Percentiles rank a stretch among this genome's conserved stretches.
These are phyloP conservation scores for Mastomys natalensis DNA, from an alignment of 2,113 vertebrate genomes.

Conservation along the genomic window DNA sequence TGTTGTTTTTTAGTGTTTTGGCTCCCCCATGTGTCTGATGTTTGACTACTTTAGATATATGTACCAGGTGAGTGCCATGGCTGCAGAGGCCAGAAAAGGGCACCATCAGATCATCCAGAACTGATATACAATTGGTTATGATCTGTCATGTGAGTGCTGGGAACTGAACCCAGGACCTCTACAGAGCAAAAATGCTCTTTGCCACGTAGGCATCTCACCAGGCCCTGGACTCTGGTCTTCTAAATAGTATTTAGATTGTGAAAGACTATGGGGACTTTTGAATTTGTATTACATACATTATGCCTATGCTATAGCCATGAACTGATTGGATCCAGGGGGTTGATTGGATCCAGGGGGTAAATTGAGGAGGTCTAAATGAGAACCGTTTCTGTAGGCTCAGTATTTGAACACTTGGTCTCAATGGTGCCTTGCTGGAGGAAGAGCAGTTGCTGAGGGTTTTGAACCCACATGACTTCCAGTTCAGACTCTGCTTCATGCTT, in stretches of 20 bases:
- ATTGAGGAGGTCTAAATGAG: not conserved
- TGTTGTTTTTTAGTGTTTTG: not conserved
- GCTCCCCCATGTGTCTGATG: not conserved
- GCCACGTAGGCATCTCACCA: not conserved
- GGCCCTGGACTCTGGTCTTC: not conserved
- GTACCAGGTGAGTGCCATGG: not conserved
- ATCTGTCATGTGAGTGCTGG: not conserved
- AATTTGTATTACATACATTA: not conserved
- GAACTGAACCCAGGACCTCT: not conserved
- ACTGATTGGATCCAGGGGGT: not conserved
- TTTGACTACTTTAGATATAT: not conserved
- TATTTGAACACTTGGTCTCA: not conserved
- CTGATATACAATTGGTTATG: not conserved
- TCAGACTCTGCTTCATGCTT: not conserved
- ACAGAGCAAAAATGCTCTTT: not conserved
- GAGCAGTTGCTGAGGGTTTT: not conserved
- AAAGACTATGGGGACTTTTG: not conserved
- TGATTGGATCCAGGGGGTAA: not conserved
- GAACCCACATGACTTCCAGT: not conserved
- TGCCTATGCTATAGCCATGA: not conserved
- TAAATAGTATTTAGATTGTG: not conserved
- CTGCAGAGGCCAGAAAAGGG: not conserved
- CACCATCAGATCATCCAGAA: not conserved
- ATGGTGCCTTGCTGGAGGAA: not conserved
- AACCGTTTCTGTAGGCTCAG: not conserved